Base-by-base conservation (phyloP, 2,113 vertebrate genomes). In the Muscicapa adusta region DNA sequence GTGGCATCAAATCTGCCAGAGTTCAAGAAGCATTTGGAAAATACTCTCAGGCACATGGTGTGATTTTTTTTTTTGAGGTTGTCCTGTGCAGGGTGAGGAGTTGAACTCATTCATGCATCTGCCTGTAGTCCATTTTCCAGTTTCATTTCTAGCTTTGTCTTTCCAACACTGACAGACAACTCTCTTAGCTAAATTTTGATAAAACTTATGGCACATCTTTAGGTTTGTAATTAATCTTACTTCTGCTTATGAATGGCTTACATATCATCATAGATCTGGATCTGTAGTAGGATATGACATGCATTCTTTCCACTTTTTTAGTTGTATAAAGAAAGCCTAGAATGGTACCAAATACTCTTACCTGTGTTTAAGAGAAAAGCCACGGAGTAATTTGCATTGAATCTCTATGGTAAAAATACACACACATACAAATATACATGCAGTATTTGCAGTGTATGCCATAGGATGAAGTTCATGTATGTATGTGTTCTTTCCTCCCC, bases 131-230 rank as follows among this genome's bases (percentile, higher is more conserved):
- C 12, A 24, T 36, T 51, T 2, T 9, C 29, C 33, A 62, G 34
- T 61, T 92, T 73, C 5, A 22, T 92, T 76, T 66, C 63, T 80
- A 42, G 34, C 34, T 75, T 66, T 86, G 8, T 80, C 43, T 83
- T 96, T 47, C 14, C 19, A 66, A 14, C 11, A n/a, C 24, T 70
- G 63, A n/a, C 10, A 79, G 43, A 68, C 18, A 63, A 1, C 25
- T 54, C 16, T 56, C 25, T 18, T 23, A 58, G 31, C 42, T 50
- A 85, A 28, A 19, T 57, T 87, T 84, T 93, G 33, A 58, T 91
- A 67, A 38, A 77, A 53, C 14, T 45, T 80, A 14, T 1, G 15
- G 15, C 33, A 26, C 0, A 0, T 66, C 29, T 12, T 77, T 84
- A 40, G 57, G 62, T 70, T 77, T 78, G 24, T 74, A 76, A 36